A percentile compares a stretch with the other conserved stretches of the same genome.
These are phyloP conservation scores for Adrianichthys oophorus DNA, from an alignment of 2,797 vertebrate genomes.

Conservation along the genomic window DNA sequence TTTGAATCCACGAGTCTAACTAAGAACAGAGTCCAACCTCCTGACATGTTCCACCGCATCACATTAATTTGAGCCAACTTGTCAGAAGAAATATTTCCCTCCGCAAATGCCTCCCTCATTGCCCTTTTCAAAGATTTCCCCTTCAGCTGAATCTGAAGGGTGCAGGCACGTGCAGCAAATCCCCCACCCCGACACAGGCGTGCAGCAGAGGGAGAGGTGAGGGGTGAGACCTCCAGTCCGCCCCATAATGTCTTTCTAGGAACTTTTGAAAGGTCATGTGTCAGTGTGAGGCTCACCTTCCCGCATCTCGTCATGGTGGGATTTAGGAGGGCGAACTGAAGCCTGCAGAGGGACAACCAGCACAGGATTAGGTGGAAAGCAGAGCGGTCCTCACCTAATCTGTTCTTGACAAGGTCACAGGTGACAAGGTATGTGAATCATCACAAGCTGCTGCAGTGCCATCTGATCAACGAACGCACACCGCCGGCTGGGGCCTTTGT, in stretches of 20 bases:
- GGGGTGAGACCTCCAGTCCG: conserved; percentile 36
- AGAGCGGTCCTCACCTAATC: conserved; percentile 37
- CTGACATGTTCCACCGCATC: conserved; percentile 34
- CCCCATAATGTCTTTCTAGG: conserved; percentile 63
- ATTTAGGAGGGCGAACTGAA: conserved; percentile 59
- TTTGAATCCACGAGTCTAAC: too few relatives aligned
- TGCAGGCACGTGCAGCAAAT: conserved; percentile 40
- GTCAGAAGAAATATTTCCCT: conserved; percentile 40
- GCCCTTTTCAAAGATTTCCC: conserved; percentile 65
- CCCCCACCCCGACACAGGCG: conserved; percentile 28
- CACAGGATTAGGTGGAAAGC: conserved; percentile 39
- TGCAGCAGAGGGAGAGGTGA: conserved; percentile 16
- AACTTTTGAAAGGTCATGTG: conserved; percentile 45
- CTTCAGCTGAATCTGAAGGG: conserved; percentile 35
- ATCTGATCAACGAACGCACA: conserved; percentile 40
- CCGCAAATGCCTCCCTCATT: conserved; percentile 48
- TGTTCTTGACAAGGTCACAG: conserved; percentile 50
- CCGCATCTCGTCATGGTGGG: conserved; percentile 53
- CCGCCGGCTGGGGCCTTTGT: conserved; percentile 19
- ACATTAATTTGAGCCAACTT: conserved; percentile 21
- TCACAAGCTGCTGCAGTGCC: conserved; percentile 28
- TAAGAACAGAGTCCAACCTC: too few relatives aligned
- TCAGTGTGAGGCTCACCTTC: conserved; percentile 43
- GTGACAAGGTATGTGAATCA: conserved; percentile 52
- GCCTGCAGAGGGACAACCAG: conserved; percentile 28